Evolutionary conservation across 2,113 vertebrate genomes (phyloP).

Genomic region (Erinaceus europaeus): DNA sequence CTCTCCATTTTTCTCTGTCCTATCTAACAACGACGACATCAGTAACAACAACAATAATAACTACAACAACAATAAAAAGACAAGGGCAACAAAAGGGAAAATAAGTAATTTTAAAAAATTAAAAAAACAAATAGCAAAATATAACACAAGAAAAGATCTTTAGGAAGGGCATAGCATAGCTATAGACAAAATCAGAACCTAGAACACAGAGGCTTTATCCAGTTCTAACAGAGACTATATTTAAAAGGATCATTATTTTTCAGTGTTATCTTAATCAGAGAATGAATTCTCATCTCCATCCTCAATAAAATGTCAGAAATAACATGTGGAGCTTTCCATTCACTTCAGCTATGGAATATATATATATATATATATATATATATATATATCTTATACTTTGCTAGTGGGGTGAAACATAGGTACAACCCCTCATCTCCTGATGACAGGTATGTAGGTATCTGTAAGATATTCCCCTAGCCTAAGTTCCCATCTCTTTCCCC

Average conservation of each 20-base stretch:
- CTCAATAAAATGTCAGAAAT: neutral
- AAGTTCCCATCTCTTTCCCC: too few species aligned
- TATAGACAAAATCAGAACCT: neutral
- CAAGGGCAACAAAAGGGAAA: too few species aligned
- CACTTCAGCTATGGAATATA: neutral
- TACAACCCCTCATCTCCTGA: too few species aligned
- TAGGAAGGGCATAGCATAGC: neutral
- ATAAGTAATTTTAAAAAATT: too few species aligned
- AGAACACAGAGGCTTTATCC: neutral
- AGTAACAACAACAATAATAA: too few species aligned
- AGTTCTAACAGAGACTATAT: neutral
- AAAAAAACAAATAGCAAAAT: conserved; percentile 37
- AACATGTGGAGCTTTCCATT: neutral
- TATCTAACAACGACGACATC: too few species aligned
- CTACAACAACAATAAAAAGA: too few species aligned
- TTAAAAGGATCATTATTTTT: conserved; percentile 1
- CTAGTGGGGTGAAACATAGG: too few species aligned
- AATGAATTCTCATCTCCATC: neutral
- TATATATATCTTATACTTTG: too few species aligned
- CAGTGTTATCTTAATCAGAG: neutral
- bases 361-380: neutral
- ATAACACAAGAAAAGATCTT: neutral
- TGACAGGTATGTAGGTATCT: too few species aligned
- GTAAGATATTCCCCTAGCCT: too few species aligned
- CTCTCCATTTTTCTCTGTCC: too few species aligned